Conservation (phyloP, 1,140 invertebrate species). For the Drosophila pectinifera region DNA sequence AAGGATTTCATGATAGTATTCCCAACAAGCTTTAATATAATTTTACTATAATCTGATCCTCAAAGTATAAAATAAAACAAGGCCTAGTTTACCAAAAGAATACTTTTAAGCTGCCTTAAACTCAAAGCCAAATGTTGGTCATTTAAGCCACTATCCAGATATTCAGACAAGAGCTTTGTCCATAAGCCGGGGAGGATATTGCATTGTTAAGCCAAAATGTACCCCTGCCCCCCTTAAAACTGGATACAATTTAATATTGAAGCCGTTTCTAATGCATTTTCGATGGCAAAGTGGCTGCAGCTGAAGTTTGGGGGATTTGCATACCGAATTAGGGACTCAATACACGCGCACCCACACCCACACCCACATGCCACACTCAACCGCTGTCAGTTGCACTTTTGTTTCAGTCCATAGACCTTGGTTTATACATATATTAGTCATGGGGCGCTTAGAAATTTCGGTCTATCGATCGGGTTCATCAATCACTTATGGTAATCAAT, state of each 20-base stretch:
- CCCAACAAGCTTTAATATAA: neutral
- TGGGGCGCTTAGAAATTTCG: slow-evolving; percentile 23
- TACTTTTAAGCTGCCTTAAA: neutral
- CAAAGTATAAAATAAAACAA: too few species aligned
- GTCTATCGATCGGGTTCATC: slow-evolving; percentile 50
- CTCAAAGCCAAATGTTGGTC: neutral
- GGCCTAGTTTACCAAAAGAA: too few species aligned
- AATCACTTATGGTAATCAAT: slow-evolving; percentile 67
- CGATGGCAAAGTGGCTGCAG: slow-evolving; percentile 35
- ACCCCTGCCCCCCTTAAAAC: slow-evolving; percentile 4
- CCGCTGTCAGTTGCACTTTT: slow-evolving; percentile 60
- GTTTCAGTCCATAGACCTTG: slow-evolving; percentile 41
- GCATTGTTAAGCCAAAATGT: neutral
- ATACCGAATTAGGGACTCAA: slow-evolving; percentile 47
- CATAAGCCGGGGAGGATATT: too few species aligned
- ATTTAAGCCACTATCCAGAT: neutral
- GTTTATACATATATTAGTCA: slow-evolving; percentile 25
- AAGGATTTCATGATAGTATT: too few species aligned
- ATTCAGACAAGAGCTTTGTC: neutral
- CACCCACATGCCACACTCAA: slow-evolving; percentile 7
- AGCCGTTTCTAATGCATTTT: slow-evolving; percentile 48
- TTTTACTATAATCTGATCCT: neutral
- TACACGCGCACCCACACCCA: slow-evolving; percentile 3
- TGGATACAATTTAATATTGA: slow-evolving; percentile 51
- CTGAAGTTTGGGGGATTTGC: slow-evolving; percentile 60